These are phyloP conservation scores for Ploceus nigricollis DNA, from an alignment of 2,113 vertebrate species.

Conservation along the genomic window DNA sequence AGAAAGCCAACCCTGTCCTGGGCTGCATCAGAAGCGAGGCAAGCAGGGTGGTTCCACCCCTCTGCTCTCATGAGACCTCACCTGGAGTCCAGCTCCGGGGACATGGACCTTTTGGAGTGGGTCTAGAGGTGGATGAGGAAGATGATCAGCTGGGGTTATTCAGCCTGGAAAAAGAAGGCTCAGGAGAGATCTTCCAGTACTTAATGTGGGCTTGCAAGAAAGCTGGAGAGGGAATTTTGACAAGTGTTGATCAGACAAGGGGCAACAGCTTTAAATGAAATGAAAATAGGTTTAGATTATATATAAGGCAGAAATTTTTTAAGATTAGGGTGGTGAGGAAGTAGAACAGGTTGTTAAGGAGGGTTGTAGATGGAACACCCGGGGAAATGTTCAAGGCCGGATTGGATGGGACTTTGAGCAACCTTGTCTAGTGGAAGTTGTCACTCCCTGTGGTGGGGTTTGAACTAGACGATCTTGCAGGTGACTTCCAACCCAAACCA, in stretches of 20 bases:
- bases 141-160: not conserved
- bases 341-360: not conserved
- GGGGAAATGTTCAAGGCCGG: not conserved
- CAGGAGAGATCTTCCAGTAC: fast-evolving
- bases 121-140: not conserved
- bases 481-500: not conserved
- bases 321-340: not conserved
- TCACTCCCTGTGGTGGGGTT: not conserved
- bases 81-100: not conserved
- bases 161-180: not conserved
- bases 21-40: not conserved
- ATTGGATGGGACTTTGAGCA: not conserved
- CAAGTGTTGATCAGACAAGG: not conserved
- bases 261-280: not conserved
- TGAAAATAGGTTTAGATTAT: not conserved
- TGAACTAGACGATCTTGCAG: not conserved
- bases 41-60: not conserved
- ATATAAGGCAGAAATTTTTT: not conserved
- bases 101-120: not conserved
- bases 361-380: not conserved
- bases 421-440: not conserved
- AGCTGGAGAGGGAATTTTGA: not conserved
- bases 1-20: not conserved
- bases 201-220: not conserved
- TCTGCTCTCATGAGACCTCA: not conserved